These are phyloP conservation scores for Aptenodytes patagonicus DNA, from an alignment of 2,113 vertebrate genomes.

Conservation along the genomic window DNA sequence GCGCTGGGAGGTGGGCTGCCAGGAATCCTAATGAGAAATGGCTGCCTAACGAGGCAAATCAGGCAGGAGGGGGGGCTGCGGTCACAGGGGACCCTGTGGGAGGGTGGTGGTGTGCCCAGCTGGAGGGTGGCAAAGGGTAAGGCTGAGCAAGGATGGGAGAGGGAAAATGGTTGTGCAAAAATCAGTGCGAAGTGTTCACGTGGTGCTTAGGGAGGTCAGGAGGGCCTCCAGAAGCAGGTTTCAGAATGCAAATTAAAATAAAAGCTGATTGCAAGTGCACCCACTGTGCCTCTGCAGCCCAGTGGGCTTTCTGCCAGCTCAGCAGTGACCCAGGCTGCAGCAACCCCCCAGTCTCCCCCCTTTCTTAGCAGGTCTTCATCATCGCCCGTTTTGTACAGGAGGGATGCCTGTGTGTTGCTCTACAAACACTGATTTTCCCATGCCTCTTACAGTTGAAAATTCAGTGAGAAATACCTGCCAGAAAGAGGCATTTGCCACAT, in stretches of 20 bases:
- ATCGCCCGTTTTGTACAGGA: not conserved
- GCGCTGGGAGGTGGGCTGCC: not conserved
- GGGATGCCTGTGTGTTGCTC: not conserved
- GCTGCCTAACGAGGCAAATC: not conserved
- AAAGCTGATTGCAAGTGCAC: not conserved
- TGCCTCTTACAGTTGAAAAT: not conserved
- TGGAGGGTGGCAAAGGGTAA: not conserved
- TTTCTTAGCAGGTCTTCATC: not conserved
- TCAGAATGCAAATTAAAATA: not conserved
- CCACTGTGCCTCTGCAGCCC: not conserved
- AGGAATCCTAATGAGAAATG: not conserved
- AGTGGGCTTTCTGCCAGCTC: not conserved
- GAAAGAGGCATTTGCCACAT: not conserved
- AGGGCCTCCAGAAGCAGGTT: not conserved
- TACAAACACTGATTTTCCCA: not conserved
- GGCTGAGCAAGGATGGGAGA: not conserved
- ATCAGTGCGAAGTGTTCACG: not conserved
- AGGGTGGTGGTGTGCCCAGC: not conserved
- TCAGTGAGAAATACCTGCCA: not conserved
- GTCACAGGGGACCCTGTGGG: fast-evolving
- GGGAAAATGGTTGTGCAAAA: not conserved
- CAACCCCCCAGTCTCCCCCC: not conserved
- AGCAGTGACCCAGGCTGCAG: not conserved
- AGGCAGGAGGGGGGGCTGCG: not conserved
- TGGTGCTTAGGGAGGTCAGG: not conserved